phyloP scores from a whole-genome alignment of 1,140 invertebrate genomes.

The Pentalonia nigronervosa region DNA sequence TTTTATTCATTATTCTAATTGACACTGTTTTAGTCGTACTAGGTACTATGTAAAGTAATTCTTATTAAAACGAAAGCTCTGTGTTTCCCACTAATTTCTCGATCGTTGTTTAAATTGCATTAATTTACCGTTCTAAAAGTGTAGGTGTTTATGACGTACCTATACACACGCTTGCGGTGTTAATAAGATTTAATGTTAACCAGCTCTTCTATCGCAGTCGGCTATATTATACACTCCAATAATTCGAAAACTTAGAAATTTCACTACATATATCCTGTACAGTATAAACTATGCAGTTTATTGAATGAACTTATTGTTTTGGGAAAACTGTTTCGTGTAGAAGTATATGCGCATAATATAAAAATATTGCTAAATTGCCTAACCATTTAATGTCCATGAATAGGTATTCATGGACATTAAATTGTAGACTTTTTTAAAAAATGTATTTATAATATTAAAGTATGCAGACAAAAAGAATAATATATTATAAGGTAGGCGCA shows the following conservation, averaged over 20 bases:
- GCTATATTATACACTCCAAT: neutral
- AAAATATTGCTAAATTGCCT: neutral
- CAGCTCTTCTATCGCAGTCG: neutral
- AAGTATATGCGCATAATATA: neutral
- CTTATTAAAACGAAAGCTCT: neutral
- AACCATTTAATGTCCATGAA: too few species aligned
- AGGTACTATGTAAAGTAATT: neutral
- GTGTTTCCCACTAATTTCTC: constrained; percentile 1
- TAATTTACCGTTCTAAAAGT: constrained; percentile 30
- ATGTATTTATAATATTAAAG: neutral
- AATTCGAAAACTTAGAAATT: constrained; percentile 21
- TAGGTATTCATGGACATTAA: neutral
- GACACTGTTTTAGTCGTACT: neutral
- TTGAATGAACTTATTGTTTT: neutral
- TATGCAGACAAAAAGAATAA: neutral
- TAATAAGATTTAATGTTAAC: constrained; percentile 3
- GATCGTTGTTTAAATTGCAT: constrained; percentile 23
- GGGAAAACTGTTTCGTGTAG: neutral
- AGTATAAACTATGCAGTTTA: neutral
- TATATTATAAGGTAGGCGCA: neutral
- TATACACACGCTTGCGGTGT: neutral
- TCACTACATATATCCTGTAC: neutral
- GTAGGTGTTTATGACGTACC: constrained; percentile 13
- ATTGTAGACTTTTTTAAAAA: neutral
- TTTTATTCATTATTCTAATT: constrained; percentile 32